Evolutionary conservation across 1,140 invertebrate genomes (phyloP), one percentile per base, ranked within the genome.

Genomic region (Zaprionus ghesquierei): DNA sequence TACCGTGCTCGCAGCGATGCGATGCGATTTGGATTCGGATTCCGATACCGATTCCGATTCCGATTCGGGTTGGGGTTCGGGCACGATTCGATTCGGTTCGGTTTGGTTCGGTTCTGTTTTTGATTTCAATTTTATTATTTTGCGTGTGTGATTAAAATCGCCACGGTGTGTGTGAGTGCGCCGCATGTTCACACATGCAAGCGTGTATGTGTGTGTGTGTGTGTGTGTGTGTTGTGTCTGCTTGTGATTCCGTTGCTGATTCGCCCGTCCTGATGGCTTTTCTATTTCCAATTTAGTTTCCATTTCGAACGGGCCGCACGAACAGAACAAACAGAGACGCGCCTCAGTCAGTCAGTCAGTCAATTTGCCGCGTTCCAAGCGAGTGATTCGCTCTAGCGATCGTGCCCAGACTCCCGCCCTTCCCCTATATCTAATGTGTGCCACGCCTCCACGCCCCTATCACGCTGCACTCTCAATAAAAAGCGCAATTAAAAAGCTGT

Each of bases 201-300:
- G 12, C 35, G 15, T n/a, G 18, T 15, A 20, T n/a, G n/a, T n/a
- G n/a, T 29, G 38, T 46, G 22, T 41, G 20, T n/a, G 13, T 41
- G 18, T 18, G 10, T 27, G 20, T 46, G 50, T 22, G 12, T 60
- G 46, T n/a, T 65, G 62, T 65, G 33, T 41, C 33, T 56, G 69
- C 62, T 22, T 31, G 38, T 68, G 41, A 15, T 60, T 25, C 50
- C 31, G 56, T n/a, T 59, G 64, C 54, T 29, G 64, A 35, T 61
- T 38, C 69, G 33, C 54, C 51, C 49, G 69, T 62, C 56, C 59
- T 55, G 50, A 75, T 79, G 76, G 74, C 60, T 84, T 82, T 82
- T 82, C 80, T 84, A 84, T 82, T 82, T 82, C 68, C 76, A 82
- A 82, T 75, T 75, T 41, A 65, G 62, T 75, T 75, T 75, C 73